Base-by-base conservation (phyloP, 2,797 vertebrate species). In the Lophius americanus region DNA sequence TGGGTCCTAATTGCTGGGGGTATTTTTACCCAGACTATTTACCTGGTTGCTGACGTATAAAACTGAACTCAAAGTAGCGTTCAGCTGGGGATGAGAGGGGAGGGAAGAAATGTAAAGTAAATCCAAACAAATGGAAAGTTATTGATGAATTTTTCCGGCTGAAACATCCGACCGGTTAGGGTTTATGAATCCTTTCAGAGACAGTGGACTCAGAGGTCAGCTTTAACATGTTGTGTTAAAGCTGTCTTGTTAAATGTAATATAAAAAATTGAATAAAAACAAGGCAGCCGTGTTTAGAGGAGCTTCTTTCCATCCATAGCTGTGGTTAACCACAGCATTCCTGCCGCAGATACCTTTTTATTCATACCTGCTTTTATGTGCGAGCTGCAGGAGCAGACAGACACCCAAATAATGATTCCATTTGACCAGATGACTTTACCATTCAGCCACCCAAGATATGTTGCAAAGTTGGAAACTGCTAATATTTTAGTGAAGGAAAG, bases 311-410 rank as follows among this genome's bases (percentile, higher is more conserved):
- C 73, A 58, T 64, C 76, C 85, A 86, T 89, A 80, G 75, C 74
- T 91, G 87, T 78, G 87, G 89, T 86, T 68, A 69, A 58, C 91
- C 88, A 32, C 88, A 80, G 44, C 71, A 56, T 85, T 89, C 88
- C 68, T 65, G 43, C 70, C 57, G 59, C 87, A 88, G 77, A 87
- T 78, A 89, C 68, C 68, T 23, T 64, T 78, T 84, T 75, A 87
- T 70, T 86, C 81, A 87, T 89, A 89, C 79, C 82, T 91, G 85
- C 82, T 75, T 61, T 47, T 79, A 67, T 54, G 71, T 73, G 70
- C 68, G 68, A 76, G 74, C 71, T 63, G 43, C 72, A 82, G 64
- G n/a, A 82, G 58, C 65, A 81, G 73, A 78, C 86, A 87, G 82
- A 85, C 76, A 81, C 69, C 68, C 73, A 84, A 84, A 87, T 62